Evolutionary conservation across 2,797 vertebrate genomes (phyloP).

Genomic region (Menidia menidia): DNA sequence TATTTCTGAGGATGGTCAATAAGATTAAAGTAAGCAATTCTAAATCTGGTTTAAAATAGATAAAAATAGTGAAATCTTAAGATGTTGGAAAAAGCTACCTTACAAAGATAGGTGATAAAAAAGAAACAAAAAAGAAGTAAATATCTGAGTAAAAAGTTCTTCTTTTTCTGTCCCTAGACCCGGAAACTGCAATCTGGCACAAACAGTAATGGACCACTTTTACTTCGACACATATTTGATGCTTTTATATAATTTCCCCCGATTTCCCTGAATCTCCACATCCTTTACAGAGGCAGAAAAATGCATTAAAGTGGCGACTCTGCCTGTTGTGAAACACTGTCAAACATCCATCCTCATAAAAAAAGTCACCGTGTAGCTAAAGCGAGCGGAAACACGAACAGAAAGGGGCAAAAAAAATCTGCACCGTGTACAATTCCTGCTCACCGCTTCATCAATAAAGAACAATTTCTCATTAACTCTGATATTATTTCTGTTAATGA

Average conservation of each 20-base stretch:
- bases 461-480: neutral
- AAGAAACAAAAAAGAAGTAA: neutral
- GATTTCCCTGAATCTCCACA: conserved; percentile 12
- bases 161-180: neutral
- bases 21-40: neutral
- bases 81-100: neutral
- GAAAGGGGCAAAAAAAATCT: neutral
- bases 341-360: neutral
- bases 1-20: neutral
- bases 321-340: neutral
- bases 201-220: conserved; percentile 32
- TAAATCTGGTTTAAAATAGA: neutral
- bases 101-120: neutral
- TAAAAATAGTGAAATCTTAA: neutral
- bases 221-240: conserved; percentile 4
- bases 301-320: neutral
- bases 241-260: conserved; percentile 49
- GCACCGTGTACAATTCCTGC: too few relatives aligned
- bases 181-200: conserved; percentile 20
- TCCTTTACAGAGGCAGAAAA: conserved; percentile 8
- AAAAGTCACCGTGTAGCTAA: neutral
- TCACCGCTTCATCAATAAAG: neutral
- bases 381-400: neutral
- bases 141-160: too few relatives aligned
- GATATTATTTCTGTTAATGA: neutral